These are phyloP conservation scores for Pelecanus crispus DNA, from an alignment of 2,113 vertebrate species.

Conservation along the genomic window DNA sequence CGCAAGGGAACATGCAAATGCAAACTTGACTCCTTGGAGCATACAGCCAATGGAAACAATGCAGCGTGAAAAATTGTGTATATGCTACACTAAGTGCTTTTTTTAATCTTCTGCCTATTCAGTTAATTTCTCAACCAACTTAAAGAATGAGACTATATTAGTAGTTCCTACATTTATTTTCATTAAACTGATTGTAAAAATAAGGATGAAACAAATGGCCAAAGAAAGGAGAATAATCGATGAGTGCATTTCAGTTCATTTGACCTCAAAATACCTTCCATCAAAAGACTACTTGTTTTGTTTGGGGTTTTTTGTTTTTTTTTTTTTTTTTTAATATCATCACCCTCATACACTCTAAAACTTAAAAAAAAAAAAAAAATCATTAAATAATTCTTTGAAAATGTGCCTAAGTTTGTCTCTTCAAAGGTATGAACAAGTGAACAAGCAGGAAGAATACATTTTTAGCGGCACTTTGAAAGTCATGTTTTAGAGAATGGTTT, in stretches of 20 bases:
- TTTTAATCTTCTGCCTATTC: neutral
- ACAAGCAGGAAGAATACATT: neutral
- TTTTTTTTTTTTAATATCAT: neutral
- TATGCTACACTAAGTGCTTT: neutral
- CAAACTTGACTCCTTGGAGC: neutral
- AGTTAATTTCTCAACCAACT: neutral
- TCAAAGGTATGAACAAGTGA: neutral
- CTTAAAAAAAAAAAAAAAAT: neutral
- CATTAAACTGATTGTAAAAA: neutral
- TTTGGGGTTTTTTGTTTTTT: too few species aligned
- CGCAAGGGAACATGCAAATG: neutral
- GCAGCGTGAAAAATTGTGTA: neutral
- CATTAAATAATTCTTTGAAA: neutral
- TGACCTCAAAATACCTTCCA: neutral
- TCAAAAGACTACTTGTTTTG: too few species aligned
- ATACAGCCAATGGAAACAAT: neutral
- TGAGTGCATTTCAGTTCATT: neutral
- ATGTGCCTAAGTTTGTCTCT: neutral
- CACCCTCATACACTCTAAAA: neutral
- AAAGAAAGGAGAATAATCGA: neutral
- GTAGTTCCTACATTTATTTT: neutral
- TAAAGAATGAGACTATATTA: neutral
- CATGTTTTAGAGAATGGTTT: neutral
- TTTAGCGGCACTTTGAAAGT: neutral
- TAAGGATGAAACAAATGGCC: neutral